Evolutionary conservation across 2,797 vertebrate genomes (phyloP).

Genomic region (Esox masquinongy): DNA sequence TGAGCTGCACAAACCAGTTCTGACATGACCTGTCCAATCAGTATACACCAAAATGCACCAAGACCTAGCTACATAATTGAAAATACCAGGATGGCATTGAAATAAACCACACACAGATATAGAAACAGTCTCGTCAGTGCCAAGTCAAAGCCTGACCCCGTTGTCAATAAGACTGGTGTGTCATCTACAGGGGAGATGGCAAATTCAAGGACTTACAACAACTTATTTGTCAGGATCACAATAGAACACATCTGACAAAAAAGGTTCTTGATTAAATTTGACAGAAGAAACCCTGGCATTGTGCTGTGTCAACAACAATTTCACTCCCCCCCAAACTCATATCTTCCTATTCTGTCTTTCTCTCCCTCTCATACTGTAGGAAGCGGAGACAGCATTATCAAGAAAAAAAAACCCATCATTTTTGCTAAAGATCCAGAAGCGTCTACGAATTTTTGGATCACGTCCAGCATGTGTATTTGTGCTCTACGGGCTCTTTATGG

Average conservation of each 20-base stretch:
- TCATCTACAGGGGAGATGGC: neutral
- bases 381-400: neutral
- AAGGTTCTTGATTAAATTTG: neutral
- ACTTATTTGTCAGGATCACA: conserved; percentile 1
- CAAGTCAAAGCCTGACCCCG: neutral
- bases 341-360: neutral
- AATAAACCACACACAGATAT: neutral
- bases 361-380: neutral
- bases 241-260: neutral
- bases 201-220: neutral
- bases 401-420: neutral
- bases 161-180: neutral
- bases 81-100: neutral
- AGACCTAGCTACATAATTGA: neutral
- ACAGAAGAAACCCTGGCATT: neutral
- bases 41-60: neutral
- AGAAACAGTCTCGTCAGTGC: neutral
- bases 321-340: neutral
- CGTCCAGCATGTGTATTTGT: no score
- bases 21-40: neutral
- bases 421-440: no score
- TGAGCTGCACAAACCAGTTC: neutral
- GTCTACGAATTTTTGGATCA: no score
- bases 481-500: no score
- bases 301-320: neutral